Percentiles rank a stretch among this genome's conserved stretches.
Evolutionary conservation across 1,140 invertebrate species (phyloP).

Genomic region (Platyscapa corneri): DNA sequence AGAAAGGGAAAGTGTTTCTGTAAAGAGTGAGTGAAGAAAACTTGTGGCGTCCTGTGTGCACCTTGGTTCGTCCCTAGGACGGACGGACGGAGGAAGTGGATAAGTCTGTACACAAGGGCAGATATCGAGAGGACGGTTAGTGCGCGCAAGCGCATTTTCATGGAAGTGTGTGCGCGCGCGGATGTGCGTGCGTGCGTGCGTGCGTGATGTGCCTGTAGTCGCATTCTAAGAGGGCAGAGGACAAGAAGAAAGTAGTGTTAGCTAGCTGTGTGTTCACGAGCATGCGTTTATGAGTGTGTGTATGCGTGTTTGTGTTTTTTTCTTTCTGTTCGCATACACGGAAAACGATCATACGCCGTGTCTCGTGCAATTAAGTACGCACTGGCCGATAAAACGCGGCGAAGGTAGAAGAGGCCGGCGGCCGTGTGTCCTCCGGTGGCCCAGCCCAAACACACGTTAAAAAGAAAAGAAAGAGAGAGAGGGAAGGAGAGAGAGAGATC

Average conservation of each 20-base stretch:
- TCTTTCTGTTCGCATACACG: neutral
- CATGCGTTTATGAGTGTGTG: neutral
- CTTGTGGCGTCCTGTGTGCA: neutral
- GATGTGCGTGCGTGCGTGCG: neutral
- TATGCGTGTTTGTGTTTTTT: neutral
- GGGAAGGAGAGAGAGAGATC: neutral
- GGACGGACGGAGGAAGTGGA: neutral
- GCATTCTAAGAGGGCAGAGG: neutral
- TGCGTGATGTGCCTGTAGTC: constrained; percentile 20
- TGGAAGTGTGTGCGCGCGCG: neutral
- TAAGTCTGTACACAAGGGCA: too few relatives aligned
- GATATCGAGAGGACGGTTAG: neutral
- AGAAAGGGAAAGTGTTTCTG: constrained; percentile 9
- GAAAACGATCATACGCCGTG: neutral
- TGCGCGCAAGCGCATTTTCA: neutral
- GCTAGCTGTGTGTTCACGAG: neutral
- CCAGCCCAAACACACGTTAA: constrained; percentile 16
- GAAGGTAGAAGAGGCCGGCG: constrained; percentile 25
- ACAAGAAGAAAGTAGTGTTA: neutral
- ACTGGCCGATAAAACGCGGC: neutral
- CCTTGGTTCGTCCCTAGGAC: neutral
- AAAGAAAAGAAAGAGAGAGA: constrained; percentile 1
- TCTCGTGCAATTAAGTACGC: constrained; percentile 10
- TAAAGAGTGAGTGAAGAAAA: neutral
- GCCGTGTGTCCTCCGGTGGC: constrained; percentile 3